Evolutionary conservation across 2,113 vertebrate genomes (phyloP).

Genomic region (Speoplatyrhinus poulsoni): DNA sequence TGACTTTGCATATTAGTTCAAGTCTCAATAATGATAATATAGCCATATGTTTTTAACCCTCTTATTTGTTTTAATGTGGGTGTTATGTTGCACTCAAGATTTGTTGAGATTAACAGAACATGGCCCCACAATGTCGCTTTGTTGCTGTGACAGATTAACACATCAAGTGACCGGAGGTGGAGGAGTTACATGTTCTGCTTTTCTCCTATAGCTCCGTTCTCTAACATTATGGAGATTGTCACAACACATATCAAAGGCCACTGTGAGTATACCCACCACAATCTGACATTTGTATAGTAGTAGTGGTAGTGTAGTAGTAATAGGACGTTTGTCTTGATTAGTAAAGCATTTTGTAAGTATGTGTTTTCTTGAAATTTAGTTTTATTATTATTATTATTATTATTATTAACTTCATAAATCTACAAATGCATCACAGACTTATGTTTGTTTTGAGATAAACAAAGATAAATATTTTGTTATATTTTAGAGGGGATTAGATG

Average conservation of each 20-base stretch:
- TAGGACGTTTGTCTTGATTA: constrained; percentile 10
- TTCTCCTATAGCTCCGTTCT: constrained; percentile 26
- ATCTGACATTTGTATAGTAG: neutral
- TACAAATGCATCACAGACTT: neutral
- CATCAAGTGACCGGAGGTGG: constrained; percentile 80
- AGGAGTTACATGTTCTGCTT: constrained; percentile 51
- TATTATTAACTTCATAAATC: neutral
- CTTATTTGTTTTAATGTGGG: constrained; percentile 40
- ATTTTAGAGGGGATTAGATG: no score
- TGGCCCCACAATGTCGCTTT: constrained; percentile 77
- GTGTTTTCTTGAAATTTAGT: neutral
- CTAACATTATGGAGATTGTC: constrained; percentile 32
- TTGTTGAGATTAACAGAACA: constrained; percentile 70
- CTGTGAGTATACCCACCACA: constrained; percentile 34
- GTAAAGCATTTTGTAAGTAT: neutral
- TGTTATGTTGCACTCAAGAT: constrained; percentile 51
- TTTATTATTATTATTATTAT: neutral
- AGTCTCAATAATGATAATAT: neutral
- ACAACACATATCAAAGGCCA: constrained; percentile 15
- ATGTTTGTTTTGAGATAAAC: neutral
- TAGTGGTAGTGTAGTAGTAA: constrained; percentile 3
- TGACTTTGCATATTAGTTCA: no score
- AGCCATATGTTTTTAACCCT: neutral
- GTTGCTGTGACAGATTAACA: constrained; percentile 77
- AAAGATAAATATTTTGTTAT: no score